Evolutionary conservation across 2,888 invertebrate species (phyloP).

Genomic region (Caenorhabditis zanzibari): DNA sequence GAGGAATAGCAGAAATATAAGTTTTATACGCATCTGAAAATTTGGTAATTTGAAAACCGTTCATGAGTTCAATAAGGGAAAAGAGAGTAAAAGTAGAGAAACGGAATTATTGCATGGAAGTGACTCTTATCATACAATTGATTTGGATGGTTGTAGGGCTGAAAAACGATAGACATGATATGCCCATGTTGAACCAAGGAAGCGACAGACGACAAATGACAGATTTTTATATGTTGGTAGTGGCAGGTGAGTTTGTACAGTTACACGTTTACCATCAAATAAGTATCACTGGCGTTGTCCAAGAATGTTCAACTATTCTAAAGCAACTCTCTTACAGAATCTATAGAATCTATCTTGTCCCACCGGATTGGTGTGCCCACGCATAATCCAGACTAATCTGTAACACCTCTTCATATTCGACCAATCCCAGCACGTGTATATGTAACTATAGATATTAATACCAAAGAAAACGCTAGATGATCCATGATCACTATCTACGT

Average conservation of each 20-base stretch:
- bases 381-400: constrained; percentile 42
- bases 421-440: constrained; percentile 2
- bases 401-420: neutral
- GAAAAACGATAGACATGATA: constrained; percentile 3
- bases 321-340: neutral
- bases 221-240: constrained; percentile 24
- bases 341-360: neutral
- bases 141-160: neutral
- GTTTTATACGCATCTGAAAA: constrained; percentile 53
- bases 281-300: neutral
- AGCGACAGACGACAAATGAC: neutral
- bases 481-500: constrained; percentile 44
- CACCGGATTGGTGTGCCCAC: constrained; percentile 6
- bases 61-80: neutral
- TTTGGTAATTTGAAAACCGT: neutral
- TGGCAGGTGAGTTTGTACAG: constrained; percentile 24
- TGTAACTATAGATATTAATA: constrained; percentile 15
- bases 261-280: constrained; percentile 10
- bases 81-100: constrained; percentile 2
- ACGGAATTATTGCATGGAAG: constrained; percentile 2
- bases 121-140: constrained; percentile 21
- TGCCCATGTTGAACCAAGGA: neutral
- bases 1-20: constrained; percentile 28
- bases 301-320: neutral
- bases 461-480: neutral